Percentiles rank a stretch among this genome's conserved stretches.
Conservation (phyloP, 1,140 invertebrate genomes). For the Ips typographus region DNA sequence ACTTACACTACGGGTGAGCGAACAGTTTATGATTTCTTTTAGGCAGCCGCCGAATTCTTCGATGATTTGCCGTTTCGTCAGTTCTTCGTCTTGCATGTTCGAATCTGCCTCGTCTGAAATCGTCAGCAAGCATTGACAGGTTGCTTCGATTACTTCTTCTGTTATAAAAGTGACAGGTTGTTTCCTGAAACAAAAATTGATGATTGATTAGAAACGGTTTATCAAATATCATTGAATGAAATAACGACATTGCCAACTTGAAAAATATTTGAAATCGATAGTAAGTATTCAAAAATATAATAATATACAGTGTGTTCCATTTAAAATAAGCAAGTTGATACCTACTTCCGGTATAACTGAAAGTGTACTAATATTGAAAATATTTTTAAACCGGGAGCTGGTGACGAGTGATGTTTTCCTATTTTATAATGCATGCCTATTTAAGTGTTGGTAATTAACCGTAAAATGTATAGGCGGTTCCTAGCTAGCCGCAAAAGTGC, state of each 20-base stretch:
- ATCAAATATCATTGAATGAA: slow-evolving; percentile 6
- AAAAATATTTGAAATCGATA: no score
- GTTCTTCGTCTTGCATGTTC: slow-evolving; percentile 65
- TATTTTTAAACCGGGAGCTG: no score
- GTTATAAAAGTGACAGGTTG: slow-evolving; percentile 89
- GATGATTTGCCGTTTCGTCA: slow-evolving; percentile 83
- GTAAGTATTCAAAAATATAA: no score
- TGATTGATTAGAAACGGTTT: background rate
- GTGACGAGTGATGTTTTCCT: no score
- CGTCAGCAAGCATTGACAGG: slow-evolving; percentile 91
- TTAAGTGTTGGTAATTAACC: no score
- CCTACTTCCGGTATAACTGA: no score
- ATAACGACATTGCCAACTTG: background rate
- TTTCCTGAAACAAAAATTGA: slow-evolving; percentile 53
- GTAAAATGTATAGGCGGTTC: no score
- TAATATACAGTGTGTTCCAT: no score
- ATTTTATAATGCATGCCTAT: no score
- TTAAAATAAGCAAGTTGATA: no score
- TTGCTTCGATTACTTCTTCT: slow-evolving; percentile 92
- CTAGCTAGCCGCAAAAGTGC: no score
- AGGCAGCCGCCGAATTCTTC: slow-evolving; percentile 95
- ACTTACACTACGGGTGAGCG: slow-evolving; percentile 37
- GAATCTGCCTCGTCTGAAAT: slow-evolving; percentile 83
- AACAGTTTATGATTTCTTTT: slow-evolving; percentile 81
- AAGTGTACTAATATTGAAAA: no score